Percentiles rank a stretch among this genome's conserved stretches.
Conservation (phyloP, 2,113 vertebrate species). For the Sula dactylatra region DNA sequence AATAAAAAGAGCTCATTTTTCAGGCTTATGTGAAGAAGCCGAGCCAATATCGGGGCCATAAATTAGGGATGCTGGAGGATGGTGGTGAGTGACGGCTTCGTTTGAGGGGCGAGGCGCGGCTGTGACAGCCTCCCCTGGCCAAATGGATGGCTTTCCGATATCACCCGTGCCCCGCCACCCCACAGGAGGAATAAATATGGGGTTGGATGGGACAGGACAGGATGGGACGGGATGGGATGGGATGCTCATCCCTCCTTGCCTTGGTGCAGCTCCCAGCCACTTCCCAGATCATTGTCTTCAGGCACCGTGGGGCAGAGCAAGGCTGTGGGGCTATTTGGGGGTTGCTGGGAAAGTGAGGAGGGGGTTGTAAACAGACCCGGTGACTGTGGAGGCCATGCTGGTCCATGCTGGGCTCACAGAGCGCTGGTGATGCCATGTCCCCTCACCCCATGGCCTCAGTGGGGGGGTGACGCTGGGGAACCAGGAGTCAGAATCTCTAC, state of each 20-base stretch:
- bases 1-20: conserved; percentile 70
- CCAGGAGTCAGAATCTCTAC: neutral
- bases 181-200: neutral
- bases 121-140: neutral
- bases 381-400: neutral
- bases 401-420: neutral
- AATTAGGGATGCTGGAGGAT: conserved; percentile 56
- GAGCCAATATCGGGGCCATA: conserved; percentile 62
- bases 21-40: conserved; percentile 56
- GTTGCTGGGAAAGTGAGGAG: neutral
- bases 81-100: conserved; percentile 32
- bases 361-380: fast-evolving
- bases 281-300: fast-evolving
- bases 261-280: neutral
- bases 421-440: neutral
- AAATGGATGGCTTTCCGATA: conserved; percentile 67
- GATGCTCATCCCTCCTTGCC: neutral
- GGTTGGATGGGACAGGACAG: neutral
- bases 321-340: neutral
- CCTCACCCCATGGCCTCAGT: fast-evolving
- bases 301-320: neutral
- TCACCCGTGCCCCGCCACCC: neutral
- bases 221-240: too few species aligned
- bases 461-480: neutral
- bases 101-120: neutral